Conservation (phyloP, 1,140 invertebrate species). For the Tetragonula clypearis region DNA sequence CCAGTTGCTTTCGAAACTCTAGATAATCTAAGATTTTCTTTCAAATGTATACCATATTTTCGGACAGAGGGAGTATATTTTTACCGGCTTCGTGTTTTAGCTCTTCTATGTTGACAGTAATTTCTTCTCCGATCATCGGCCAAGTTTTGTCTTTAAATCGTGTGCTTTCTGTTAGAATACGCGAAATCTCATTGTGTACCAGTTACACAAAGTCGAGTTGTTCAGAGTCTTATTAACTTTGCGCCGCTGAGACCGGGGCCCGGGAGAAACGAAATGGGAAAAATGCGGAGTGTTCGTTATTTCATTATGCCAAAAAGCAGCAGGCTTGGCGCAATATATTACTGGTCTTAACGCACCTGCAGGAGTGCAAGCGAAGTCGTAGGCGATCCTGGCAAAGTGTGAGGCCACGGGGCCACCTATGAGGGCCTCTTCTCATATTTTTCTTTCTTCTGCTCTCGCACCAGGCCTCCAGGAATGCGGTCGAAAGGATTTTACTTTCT, state of each 20-base stretch:
- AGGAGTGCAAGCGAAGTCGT: conserved; percentile 49
- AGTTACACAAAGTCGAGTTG: neutral
- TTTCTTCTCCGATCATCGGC: neutral
- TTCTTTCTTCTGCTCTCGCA: conserved; percentile 57
- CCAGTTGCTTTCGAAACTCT: too few relatives aligned
- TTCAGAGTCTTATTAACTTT: neutral
- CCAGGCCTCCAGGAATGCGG: conserved; percentile 63
- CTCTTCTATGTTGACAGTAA: neutral
- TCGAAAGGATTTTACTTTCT: conserved; percentile 66
- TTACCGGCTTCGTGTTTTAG: neutral
- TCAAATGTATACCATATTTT: too few relatives aligned
- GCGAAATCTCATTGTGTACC: neutral
- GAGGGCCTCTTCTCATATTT: conserved; percentile 59
- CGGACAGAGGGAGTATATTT: too few relatives aligned
- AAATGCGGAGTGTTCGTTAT: conserved; percentile 52
- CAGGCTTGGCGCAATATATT: conserved; percentile 55
- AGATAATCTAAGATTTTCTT: too few relatives aligned
- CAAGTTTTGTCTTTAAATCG: neutral
- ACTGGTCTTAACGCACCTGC: conserved; percentile 54
- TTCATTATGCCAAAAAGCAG: conserved; percentile 55
- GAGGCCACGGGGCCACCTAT: conserved; percentile 68
- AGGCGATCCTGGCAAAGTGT: conserved; percentile 64
- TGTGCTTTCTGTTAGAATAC: neutral
- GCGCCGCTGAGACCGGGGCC: neutral
- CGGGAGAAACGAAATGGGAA: neutral